Percentiles rank a stretch among this genome's conserved stretches.
Conservation (phyloP, 2,113 vertebrate species). For the Strix uralensis region DNA sequence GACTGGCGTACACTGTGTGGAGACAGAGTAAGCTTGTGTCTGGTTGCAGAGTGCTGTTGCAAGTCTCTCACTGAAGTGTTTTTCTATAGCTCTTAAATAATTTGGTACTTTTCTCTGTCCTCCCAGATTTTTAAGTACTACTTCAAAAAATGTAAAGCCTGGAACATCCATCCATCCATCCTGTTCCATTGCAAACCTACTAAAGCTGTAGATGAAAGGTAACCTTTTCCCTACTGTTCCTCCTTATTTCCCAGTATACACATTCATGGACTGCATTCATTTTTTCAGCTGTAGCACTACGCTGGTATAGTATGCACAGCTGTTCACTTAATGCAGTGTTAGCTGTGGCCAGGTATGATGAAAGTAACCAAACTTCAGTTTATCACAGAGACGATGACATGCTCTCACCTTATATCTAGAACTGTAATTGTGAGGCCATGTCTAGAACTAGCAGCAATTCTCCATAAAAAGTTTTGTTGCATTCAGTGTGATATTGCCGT, state of each 20-base stretch:
- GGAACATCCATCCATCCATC: not conserved
- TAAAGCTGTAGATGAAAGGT: not conserved
- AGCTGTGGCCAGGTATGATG: not conserved
- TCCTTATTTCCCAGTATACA: not conserved
- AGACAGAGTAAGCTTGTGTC: not conserved
- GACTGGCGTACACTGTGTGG: accelerated
- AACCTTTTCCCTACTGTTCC: not conserved
- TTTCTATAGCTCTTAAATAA: not conserved
- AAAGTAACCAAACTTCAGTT: not conserved
- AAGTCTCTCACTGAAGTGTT: not conserved
- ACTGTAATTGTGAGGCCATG: not conserved
- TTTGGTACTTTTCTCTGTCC: not conserved
- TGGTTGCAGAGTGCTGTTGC: not conserved
- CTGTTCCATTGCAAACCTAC: not conserved
- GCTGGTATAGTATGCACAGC: not conserved
- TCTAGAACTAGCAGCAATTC: not conserved
- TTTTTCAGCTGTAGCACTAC: not conserved
- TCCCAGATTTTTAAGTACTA: not conserved
- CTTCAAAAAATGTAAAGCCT: not conserved
- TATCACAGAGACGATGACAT: not conserved
- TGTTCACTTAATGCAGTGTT: not conserved
- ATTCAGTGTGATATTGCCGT: not conserved
- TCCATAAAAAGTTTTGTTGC: not conserved
- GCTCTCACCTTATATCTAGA: not conserved
- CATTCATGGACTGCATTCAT: not conserved